Evolutionary conservation across 1,140 invertebrate genomes (phyloP).

Genomic region (Halictus rubicundus): DNA sequence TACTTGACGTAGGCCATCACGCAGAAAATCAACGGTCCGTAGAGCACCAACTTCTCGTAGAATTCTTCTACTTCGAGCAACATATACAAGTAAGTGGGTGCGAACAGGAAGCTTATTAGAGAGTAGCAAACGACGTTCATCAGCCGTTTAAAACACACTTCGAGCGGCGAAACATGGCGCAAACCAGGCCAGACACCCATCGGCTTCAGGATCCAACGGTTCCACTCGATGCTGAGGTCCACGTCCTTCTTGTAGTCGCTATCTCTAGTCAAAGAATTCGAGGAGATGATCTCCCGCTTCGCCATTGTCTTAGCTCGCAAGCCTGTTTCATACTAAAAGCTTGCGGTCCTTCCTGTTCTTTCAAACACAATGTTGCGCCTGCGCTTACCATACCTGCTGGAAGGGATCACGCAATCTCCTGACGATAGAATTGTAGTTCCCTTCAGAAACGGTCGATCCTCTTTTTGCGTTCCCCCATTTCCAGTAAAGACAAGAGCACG

Average conservation of each 20-base stretch:
- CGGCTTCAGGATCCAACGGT: constrained; percentile 24
- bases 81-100: neutral
- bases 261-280: no score
- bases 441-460: neutral
- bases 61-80: constrained; percentile 35
- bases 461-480: neutral
- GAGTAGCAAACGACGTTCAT: neutral
- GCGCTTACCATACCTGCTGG: neutral
- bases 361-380: constrained; percentile 1
- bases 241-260: neutral
- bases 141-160: neutral
- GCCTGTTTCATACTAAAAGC: neutral
- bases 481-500: no score
- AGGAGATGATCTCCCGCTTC: no score
- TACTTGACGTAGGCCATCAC: constrained; percentile 67
- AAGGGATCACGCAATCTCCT: neutral
- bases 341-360: neutral
- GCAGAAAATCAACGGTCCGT: constrained; percentile 65
- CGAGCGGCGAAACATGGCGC: neutral
- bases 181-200: constrained; percentile 37
- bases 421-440: no score
- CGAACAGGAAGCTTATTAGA: constrained; percentile 4
- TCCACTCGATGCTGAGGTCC: constrained; percentile 16
- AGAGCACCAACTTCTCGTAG: constrained; percentile 57
- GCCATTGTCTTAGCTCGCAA: neutral